phyloP scores from a whole-genome alignment of 2,113 vertebrate species.

The Etia nguti region DNA sequence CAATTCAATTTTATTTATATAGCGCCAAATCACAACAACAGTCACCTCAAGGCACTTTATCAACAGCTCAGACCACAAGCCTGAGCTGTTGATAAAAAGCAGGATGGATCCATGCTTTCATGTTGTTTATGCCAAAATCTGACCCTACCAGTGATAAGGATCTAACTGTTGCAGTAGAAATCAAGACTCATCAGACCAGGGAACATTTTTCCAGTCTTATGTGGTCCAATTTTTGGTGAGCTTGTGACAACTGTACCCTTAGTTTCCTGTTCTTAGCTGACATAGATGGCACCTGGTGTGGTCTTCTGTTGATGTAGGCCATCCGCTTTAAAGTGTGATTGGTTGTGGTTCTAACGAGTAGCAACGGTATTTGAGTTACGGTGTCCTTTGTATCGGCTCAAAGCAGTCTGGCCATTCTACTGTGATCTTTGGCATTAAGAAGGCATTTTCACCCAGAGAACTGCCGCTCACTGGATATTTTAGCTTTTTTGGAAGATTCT shows the following conservation, averaged over 20 bases:
- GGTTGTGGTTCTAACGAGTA: background rate
- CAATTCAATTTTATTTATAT: too few relatives aligned
- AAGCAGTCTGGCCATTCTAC: background rate
- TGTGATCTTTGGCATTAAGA: background rate
- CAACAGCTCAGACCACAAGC: too few relatives aligned
- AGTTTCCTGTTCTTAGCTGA: background rate
- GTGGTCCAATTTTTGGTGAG: background rate
- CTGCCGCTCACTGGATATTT: background rate
- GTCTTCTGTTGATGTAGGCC: background rate
- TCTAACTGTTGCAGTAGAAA: background rate
- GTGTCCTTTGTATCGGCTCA: background rate
- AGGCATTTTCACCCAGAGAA: background rate
- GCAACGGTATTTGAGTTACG: background rate
- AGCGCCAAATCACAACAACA: too few relatives aligned
- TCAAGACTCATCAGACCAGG: background rate
- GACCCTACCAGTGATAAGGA: background rate
- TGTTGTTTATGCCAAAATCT: background rate
- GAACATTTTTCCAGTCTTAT: background rate
- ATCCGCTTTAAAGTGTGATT: background rate
- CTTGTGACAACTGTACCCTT: background rate
- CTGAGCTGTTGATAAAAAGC: background rate
- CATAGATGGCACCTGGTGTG: background rate
- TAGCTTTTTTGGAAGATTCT: background rate
- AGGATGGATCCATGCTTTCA: background rate
- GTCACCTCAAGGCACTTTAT: too few relatives aligned